phyloP scores from a whole-genome alignment of 2,797 vertebrate species.

The Thunnus albacares region DNA sequence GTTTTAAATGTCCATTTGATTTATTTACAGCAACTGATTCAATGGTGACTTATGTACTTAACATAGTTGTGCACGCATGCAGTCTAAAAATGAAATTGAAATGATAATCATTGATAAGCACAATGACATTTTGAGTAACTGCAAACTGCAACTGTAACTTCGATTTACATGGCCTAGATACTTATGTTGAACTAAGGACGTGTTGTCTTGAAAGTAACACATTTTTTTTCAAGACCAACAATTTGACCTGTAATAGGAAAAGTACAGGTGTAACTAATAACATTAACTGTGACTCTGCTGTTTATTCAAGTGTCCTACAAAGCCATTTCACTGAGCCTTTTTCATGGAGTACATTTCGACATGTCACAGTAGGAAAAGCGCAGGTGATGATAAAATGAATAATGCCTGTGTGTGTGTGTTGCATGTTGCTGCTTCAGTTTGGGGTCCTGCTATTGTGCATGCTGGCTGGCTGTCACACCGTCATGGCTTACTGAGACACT shows the following conservation, averaged over 20 bases:
- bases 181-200: too few species aligned
- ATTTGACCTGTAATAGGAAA: neutral
- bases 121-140: too few species aligned
- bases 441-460: slow-evolving; percentile 15
- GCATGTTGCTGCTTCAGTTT: slow-evolving; percentile 14
- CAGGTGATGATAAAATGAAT: slow-evolving; percentile 11
- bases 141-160: too few species aligned
- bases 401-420: neutral
- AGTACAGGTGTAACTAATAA: neutral
- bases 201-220: neutral
- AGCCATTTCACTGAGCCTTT: neutral
- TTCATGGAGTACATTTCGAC: slow-evolving; percentile 8
- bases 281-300: neutral
- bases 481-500: slow-evolving; percentile 27
- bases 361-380: neutral
- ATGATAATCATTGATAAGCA: too few species aligned
- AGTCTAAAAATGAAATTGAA: too few species aligned
- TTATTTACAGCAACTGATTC: neutral
- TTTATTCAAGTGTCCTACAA: neutral
- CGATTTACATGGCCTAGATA: too few species aligned
- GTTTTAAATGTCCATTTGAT: neutral
- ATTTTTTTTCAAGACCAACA: neutral
- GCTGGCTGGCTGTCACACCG: neutral
- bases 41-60: neutral
- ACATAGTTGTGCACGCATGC: neutral